A percentile compares a stretch with the other conserved stretches of the same genome.
Evolutionary conservation across 2,797 vertebrate genomes (phyloP).

Genomic region (Siniperca obscura): DNA sequence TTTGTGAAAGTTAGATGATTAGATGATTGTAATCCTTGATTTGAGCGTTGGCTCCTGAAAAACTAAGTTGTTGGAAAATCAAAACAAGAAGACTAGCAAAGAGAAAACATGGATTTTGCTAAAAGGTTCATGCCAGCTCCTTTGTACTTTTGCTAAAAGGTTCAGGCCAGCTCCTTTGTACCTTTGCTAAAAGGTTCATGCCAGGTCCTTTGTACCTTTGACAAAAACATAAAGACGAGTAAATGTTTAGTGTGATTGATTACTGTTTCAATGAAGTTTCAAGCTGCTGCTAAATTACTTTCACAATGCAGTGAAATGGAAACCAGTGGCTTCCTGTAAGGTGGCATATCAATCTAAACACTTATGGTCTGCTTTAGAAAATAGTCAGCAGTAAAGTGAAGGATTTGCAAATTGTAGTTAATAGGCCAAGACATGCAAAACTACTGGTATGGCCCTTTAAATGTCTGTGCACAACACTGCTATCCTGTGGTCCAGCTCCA

Average conservation of each 20-base stretch:
- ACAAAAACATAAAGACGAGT: not conserved
- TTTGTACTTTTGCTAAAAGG: not conserved
- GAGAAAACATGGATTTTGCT: not conserved
- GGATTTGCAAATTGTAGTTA: not conserved
- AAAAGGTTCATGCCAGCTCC: not conserved
- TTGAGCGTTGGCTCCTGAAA: not conserved
- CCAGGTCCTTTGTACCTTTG: not conserved
- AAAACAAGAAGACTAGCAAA: not conserved
- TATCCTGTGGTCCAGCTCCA: constrained; percentile 38
- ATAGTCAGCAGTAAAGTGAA: not conserved
- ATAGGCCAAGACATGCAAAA: not conserved
- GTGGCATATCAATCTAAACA: constrained; percentile 5
- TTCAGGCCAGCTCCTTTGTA: not conserved
- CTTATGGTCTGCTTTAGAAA: constrained; percentile 9
- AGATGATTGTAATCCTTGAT: not conserved
- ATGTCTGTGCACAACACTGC: constrained; percentile 1
- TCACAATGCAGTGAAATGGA: constrained; percentile 22
- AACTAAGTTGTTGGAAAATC: not conserved
- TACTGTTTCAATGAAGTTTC: constrained; percentile 4
- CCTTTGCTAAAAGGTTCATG: not conserved
- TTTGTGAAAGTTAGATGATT: not conserved
- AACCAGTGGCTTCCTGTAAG: constrained; percentile 18
- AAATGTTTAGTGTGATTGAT: constrained; percentile 28
- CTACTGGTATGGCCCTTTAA: constrained; percentile 11
- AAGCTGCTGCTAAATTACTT: constrained; percentile 35